Evolutionary conservation across 2,888 invertebrate genomes (phyloP).

Genomic region (Bruchidius siliquastri): DNA sequence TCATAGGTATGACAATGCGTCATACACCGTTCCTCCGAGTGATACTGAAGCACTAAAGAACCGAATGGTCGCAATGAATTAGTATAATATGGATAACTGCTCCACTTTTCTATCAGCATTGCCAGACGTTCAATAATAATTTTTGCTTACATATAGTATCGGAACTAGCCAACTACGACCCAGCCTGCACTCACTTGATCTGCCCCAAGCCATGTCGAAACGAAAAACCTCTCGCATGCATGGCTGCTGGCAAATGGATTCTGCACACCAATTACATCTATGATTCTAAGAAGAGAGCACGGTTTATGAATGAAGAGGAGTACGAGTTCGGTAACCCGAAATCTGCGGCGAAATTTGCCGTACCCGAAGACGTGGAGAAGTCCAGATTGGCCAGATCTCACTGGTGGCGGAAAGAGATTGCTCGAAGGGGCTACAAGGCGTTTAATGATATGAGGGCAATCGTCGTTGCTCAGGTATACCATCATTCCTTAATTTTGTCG

Average conservation of each 20-base stretch:
- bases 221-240: conserved; percentile 81
- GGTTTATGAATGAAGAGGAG: conserved; percentile 68
- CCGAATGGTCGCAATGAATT: no score
- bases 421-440: conserved; percentile 43
- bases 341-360: conserved; percentile 49
- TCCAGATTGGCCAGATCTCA: conserved; percentile 55
- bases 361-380: conserved; percentile 43
- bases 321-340: conserved; percentile 82
- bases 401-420: conserved; percentile 64
- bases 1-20: no score
- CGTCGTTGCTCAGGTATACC: conserved; percentile 47
- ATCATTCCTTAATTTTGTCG: no score
- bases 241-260: conserved; percentile 88
- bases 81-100: no score
- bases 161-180: conserved; percentile 55
- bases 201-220: conserved; percentile 72
- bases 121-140: no score
- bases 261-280: conserved; percentile 75
- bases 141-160: conserved; percentile 46
- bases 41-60: no score
- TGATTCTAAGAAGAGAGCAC: conserved; percentile 56
- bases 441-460: conserved; percentile 53
- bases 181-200: conserved; percentile 69
- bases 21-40: no score
- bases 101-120: no score